A percentile compares a stretch with the other conserved stretches of the same genome.
phyloP scores from a whole-genome alignment of 2,797 vertebrate species.

The Phalloptychus januarius region DNA sequence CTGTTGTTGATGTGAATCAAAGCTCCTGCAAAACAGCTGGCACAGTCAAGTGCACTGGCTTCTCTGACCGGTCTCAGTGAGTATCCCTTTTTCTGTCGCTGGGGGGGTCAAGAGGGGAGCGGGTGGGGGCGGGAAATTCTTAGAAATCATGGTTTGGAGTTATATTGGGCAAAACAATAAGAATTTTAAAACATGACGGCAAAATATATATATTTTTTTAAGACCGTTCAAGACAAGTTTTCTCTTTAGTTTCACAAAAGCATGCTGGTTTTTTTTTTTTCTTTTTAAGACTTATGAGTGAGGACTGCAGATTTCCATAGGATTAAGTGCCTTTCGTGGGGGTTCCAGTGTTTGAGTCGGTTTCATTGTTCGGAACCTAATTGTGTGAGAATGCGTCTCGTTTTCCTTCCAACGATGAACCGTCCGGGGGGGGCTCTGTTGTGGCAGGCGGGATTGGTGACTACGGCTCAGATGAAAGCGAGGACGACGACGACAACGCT shows the following conservation, averaged over 20 bases:
- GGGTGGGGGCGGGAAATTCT: slow-evolving; percentile 55
- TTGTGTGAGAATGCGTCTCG: slow-evolving; percentile 44
- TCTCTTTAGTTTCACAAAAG: slow-evolving; percentile 50
- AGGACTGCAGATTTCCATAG: slow-evolving; percentile 15
- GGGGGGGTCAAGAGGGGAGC: slow-evolving; percentile 50
- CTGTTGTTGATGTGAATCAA: slow-evolving; percentile 99
- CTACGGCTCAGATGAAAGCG: slow-evolving; percentile 98
- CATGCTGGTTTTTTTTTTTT: slow-evolving; percentile 55
- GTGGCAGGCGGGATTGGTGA: slow-evolving; percentile 98
- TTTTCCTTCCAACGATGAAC: slow-evolving; percentile 61
- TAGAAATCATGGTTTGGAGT: slow-evolving; percentile 19
- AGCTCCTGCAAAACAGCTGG: slow-evolving; percentile 99
- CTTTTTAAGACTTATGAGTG: not conserved
- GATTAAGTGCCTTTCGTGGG: slow-evolving; percentile 43
- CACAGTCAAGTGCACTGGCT: slow-evolving; percentile 99
- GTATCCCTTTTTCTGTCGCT: slow-evolving; percentile 83
- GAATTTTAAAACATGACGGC: slow-evolving; percentile 12
- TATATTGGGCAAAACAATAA: slow-evolving; percentile 30
- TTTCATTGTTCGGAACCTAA: slow-evolving; percentile 48
- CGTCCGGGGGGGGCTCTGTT: slow-evolving; percentile 77
- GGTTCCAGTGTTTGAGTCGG: slow-evolving; percentile 39
- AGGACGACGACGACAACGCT: slow-evolving; percentile 90
- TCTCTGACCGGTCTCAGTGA: slow-evolving; percentile 99
- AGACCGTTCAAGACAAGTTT: slow-evolving; percentile 19
- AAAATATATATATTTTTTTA: slow-evolving; percentile 18